phyloP scores from a whole-genome alignment of 2,797 vertebrate species.

The Manis crassicaudata region DNA sequence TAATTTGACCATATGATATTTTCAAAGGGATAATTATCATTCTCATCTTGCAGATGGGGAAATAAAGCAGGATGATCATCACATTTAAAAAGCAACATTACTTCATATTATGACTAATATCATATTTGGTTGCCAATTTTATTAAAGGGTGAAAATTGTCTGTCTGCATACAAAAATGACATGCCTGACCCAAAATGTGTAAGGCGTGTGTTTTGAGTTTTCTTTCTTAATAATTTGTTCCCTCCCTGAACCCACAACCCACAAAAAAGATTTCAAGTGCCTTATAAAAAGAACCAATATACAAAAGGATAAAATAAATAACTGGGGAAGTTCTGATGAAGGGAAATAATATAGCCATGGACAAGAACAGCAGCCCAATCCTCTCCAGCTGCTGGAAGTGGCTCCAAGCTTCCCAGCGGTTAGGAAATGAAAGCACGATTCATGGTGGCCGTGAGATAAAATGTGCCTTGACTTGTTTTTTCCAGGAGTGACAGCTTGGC shows the following conservation, averaged over 20 bases:
- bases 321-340: not conserved
- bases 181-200: not conserved
- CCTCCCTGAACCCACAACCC: conserved; percentile 20
- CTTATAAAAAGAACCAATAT: conserved; percentile 21
- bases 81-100: conserved; percentile 64
- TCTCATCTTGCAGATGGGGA: conserved; percentile 73
- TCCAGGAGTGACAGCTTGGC: not conserved
- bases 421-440: not conserved
- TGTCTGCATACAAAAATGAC: conserved; percentile 55
- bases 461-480: not conserved
- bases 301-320: not conserved
- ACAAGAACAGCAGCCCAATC: not conserved
- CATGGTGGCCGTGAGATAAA: not conserved
- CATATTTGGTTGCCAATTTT: conserved; percentile 55
- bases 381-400: not conserved
- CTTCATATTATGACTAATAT: conserved; percentile 72
- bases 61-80: conserved; percentile 74
- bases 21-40: conserved; percentile 78
- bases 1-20: conserved; percentile 73
- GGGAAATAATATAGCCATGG: not conserved
- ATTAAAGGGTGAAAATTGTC: conserved; percentile 60
- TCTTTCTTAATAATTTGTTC: conserved; percentile 25
- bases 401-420: not conserved
- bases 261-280: conserved; percentile 21
- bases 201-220: not conserved